Conservation (phyloP, 2,113 vertebrate species). For the Australoheros scitulus region DNA sequence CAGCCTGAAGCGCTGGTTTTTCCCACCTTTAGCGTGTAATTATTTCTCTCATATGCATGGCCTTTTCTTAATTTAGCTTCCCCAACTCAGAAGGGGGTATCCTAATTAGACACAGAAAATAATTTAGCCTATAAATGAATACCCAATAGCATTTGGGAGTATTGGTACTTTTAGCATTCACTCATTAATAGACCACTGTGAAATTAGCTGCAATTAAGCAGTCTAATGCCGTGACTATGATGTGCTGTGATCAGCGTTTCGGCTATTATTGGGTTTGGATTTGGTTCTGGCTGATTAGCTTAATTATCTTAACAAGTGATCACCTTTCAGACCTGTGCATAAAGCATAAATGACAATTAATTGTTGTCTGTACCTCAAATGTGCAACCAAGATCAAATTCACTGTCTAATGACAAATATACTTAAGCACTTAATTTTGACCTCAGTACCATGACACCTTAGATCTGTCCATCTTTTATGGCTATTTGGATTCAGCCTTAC, state of each 20-base stretch:
- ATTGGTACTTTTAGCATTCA: constrained; percentile 16
- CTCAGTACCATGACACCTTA: not conserved
- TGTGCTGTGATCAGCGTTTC: constrained; percentile 1
- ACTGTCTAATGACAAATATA: not conserved
- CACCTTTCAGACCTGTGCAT: constrained; percentile 4
- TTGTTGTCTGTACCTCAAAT: not conserved
- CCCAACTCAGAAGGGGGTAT: constrained; percentile 33
- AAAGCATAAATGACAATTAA: not conserved
- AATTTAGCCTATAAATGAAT: constrained; percentile 26
- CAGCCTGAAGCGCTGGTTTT: constrained; percentile 25
- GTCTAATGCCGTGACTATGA: constrained; percentile 9
- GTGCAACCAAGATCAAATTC: not conserved
- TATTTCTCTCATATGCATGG: constrained; percentile 18
- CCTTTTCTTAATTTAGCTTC: constrained; percentile 8
- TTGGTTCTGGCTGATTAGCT: constrained; percentile 21
- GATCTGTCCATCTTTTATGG: not conserved
- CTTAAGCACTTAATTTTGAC: not conserved
- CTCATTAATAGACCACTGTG: constrained; percentile 43
- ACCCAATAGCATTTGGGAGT: constrained; percentile 31
- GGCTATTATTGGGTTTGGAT: constrained; percentile 3
- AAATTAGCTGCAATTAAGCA: constrained; percentile 32
- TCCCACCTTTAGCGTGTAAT: constrained; percentile 30
- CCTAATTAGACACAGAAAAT: constrained; percentile 63
- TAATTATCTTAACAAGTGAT: constrained; percentile 9
- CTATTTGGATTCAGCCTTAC: not conserved